phyloP scores from a whole-genome alignment of 2,797 vertebrate genomes.

The Acropternis orthonyx region DNA sequence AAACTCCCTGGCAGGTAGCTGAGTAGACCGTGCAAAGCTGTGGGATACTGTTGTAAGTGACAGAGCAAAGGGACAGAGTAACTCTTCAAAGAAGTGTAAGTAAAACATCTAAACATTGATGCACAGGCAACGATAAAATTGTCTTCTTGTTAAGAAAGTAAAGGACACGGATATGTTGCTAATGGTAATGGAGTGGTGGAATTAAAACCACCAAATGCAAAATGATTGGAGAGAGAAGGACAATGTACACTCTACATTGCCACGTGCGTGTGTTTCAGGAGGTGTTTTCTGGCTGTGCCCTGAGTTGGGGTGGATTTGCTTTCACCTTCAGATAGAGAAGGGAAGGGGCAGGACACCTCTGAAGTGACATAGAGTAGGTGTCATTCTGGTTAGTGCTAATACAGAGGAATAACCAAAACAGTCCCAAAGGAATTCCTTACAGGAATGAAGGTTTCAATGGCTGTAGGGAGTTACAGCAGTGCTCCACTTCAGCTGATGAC shows the following conservation, averaged over 20 bases:
- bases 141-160: neutral
- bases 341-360: neutral
- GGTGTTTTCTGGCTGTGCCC: neutral
- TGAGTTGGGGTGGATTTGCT: neutral
- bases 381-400: neutral
- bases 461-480: neutral
- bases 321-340: neutral
- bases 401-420: neutral
- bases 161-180: neutral
- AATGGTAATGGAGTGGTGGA: neutral
- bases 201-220: neutral
- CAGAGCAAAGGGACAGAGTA: neutral
- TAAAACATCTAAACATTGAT: neutral
- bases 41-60: neutral
- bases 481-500: neutral
- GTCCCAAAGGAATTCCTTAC: neutral
- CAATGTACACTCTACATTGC: neutral
- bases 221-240: neutral
- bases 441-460: neutral
- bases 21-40: neutral
- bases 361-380: neutral
- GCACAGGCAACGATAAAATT: neutral
- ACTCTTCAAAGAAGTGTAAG: neutral
- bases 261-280: fast-evolving
- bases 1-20: neutral